A percentile compares a stretch with the other conserved stretches of the same genome.
Evolutionary conservation across 2,113 vertebrate genomes (phyloP).

Genomic region (Vicugna pacos): DNA sequence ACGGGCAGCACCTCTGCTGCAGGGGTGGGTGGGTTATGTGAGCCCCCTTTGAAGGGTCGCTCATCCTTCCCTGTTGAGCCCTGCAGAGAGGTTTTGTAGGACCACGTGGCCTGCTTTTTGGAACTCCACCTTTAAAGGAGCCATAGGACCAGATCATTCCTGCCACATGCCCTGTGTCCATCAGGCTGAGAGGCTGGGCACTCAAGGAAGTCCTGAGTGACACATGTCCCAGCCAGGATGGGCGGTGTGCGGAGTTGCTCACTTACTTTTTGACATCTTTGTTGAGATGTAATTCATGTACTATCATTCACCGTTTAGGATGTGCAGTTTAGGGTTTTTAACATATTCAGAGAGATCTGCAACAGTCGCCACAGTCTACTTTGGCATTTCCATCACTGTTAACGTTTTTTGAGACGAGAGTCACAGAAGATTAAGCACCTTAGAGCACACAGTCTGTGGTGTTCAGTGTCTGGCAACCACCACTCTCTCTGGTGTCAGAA

Average conservation of each 20-base stretch:
- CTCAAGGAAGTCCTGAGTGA: background rate
- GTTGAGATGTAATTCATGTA: background rate
- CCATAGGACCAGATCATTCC: background rate
- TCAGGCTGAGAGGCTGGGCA: background rate
- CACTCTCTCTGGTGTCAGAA: background rate
- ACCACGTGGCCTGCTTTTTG: background rate
- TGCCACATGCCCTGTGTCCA: background rate
- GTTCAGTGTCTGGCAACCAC: background rate
- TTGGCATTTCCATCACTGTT: background rate
- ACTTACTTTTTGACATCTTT: background rate
- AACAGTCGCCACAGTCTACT: background rate
- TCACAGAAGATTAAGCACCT: background rate
- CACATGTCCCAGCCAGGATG: background rate
- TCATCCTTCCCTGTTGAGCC: background rate
- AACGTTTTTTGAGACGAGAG: background rate
- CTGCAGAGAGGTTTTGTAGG: background rate
- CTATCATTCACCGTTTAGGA: background rate
- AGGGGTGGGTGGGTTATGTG: background rate
- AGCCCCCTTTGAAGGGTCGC: background rate
- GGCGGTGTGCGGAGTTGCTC: background rate
- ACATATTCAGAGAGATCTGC: slow-evolving; percentile 3
- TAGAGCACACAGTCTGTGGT: background rate
- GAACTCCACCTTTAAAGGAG: background rate
- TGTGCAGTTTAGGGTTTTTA: background rate
- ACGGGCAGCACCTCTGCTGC: background rate